Percentiles rank a stretch among this genome's conserved stretches.
phyloP scores from a whole-genome alignment of 2,888 invertebrate genomes.

The Tetragonisca angustula region DNA sequence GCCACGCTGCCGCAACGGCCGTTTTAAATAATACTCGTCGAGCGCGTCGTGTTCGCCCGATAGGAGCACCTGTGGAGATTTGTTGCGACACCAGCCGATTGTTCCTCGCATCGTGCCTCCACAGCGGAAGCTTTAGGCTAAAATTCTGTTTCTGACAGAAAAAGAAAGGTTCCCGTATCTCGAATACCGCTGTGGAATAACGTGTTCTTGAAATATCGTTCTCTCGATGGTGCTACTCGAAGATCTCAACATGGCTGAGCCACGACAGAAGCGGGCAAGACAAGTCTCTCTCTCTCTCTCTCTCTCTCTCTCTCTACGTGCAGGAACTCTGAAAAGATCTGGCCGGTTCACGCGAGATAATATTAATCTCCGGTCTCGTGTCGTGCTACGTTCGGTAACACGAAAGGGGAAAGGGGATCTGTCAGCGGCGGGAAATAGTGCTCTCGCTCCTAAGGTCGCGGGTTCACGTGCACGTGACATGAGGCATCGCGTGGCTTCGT shows the following conservation, averaged over 20 bases:
- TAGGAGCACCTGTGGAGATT: not conserved
- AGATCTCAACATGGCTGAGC: not conserved
- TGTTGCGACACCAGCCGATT: not conserved
- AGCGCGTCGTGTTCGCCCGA: constrained; percentile 17
- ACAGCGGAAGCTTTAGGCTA: no score
- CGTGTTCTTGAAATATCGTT: no score
- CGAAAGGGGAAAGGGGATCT: constrained; percentile 48
- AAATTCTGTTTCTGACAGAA: no score
- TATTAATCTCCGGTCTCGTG: constrained; percentile 75
- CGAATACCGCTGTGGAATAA: no score
- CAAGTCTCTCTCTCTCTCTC: constrained; percentile 6
- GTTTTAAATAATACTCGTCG: constrained; percentile 39
- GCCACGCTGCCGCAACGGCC: constrained; percentile 24
- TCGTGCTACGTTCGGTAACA: constrained; percentile 68
- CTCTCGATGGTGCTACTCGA: not conserved
- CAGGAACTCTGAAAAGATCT: constrained; percentile 46
- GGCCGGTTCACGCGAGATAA: constrained; percentile 66
- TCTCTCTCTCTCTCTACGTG: constrained; percentile 25
- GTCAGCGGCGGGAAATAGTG: constrained; percentile 67
- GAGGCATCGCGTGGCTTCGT: constrained; percentile 78
- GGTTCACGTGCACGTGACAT: constrained; percentile 73
- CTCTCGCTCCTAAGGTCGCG: constrained; percentile 72
- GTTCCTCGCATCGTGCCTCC: not conserved
- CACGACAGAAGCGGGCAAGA: not conserved
- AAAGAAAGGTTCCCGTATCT: no score